Conservation (phyloP, 2,888 invertebrate species). For the Drosophila ustulata region DNA sequence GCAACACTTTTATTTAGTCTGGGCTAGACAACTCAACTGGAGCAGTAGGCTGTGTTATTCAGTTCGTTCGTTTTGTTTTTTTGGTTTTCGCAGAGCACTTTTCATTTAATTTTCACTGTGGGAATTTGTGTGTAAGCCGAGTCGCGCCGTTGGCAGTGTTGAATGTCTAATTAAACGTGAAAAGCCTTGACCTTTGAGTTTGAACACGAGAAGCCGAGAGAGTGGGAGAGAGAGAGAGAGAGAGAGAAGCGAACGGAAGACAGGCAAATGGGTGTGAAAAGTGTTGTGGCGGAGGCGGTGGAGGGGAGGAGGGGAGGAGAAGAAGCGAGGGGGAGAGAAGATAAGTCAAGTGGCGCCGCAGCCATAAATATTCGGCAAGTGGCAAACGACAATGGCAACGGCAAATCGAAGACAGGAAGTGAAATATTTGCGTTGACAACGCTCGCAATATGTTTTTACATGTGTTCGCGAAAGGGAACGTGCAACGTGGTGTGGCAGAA, state of each 20-base stretch:
- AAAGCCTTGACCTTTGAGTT: constrained; percentile 70
- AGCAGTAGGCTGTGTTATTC: constrained; percentile 4
- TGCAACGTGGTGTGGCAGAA: constrained; percentile 13
- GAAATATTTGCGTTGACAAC: constrained; percentile 77
- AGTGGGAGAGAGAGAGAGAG: neutral
- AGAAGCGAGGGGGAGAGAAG: neutral
- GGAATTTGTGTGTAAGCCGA: constrained; percentile 9
- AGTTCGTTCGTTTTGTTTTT: neutral
- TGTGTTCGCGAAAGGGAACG: constrained; percentile 41
- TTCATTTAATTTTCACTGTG: constrained; percentile 16
- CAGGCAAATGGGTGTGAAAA: neutral
- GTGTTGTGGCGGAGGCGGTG: neutral
- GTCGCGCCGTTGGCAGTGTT: constrained; percentile 20
- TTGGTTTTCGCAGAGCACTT: neutral
- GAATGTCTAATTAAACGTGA: constrained; percentile 64
- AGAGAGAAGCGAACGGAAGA: neutral
- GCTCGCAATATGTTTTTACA: constrained; percentile 55
- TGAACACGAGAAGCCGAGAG: constrained; percentile 12
- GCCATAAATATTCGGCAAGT: constrained; percentile 54
- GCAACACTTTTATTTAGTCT: neutral
- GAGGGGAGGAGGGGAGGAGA: neutral
- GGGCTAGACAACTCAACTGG: neutral
- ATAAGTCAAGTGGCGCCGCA: constrained; percentile 43
- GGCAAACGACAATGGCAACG: constrained; percentile 9
- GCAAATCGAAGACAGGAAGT: constrained; percentile 73